Base-by-base conservation (phyloP, 37 sponge, comb jelly and placozoan species). In the Axinella damicornis region DNA sequence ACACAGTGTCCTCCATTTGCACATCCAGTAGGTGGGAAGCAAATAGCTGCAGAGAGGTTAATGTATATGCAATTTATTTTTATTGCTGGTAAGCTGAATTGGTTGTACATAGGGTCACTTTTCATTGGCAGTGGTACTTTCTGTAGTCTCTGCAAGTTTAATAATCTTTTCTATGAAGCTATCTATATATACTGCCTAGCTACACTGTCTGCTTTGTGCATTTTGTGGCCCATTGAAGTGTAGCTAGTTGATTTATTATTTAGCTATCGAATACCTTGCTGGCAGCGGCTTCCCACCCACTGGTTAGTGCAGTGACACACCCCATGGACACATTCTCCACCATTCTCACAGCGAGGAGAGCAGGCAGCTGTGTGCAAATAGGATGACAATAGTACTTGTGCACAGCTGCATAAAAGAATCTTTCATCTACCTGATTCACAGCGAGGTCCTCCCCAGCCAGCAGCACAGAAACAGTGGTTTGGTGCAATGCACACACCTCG, bases 1-100 rank as follows among this genome's bases (percentile, higher is more conserved):
- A 71, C n/a, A 71, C 73, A 71, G 21, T 46, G 22, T 28, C 73
- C 73, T 46, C 73, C 73, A 71, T 71, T 71, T 71, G 33, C 41
- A 71, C 73, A 71, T 20, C 73, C 73, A 71, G 5, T 28, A 13
- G 73, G 69, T 30, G 65, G 71, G 22, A 71, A 71, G 53, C 73
- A 71, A 19, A 71, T 22, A 46, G 73, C 73, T 71, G 73, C 2
- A n/a, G 18, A 61, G 15, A 56, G 15, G 18, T 56, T 19, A 56
- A n/a, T n/a, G n/a, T n/a, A n/a, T n/a, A n/a, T n/a, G n/a, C n/a
- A n/a, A n/a, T n/a, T n/a, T n/a, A n/a, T n/a, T n/a, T n/a, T n/a
- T n/a, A n/a, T n/a, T n/a, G n/a, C n/a, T n/a, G n/a, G n/a, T n/a
- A n/a, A n/a, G n/a, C n/a, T n/a, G n/a, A n/a, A n/a, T n/a, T n/a